phyloP scores from a whole-genome alignment of 2,888 invertebrate genomes.

The Pantelozetes paolii region DNA sequence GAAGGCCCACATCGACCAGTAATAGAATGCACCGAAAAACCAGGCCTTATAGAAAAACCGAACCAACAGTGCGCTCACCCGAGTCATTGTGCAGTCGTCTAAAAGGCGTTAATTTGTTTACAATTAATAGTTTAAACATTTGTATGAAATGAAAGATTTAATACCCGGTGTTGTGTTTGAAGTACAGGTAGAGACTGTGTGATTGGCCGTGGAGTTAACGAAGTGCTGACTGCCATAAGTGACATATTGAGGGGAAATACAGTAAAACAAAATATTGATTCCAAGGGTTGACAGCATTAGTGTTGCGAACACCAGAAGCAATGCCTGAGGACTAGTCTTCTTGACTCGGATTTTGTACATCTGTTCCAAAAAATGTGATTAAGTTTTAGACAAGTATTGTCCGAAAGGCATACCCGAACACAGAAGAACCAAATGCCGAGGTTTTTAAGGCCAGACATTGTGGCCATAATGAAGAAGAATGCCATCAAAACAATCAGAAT shows the following conservation, averaged over 20 bases:
- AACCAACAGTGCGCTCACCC: conserved; percentile 52
- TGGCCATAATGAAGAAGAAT: conserved; percentile 53
- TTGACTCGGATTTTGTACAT: conserved; percentile 53
- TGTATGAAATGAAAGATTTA: no score
- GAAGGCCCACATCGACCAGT: conserved; percentile 54
- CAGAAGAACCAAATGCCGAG: conserved; percentile 55
- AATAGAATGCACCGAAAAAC: conserved; percentile 55
- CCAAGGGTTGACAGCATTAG: conserved; percentile 54
- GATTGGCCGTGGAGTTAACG: conserved; percentile 4
- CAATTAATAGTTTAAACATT: no score
- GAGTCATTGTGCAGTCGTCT: conserved; percentile 54
- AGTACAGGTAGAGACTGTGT: not conserved
- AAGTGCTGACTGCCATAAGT: conserved; percentile 54
- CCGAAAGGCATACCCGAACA: conserved; percentile 51
- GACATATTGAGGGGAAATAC: conserved; percentile 54
- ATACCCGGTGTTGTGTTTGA: conserved; percentile 1
- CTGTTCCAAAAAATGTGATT: conserved; percentile 47
- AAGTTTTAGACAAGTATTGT: not conserved
- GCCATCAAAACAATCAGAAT: conserved; percentile 52
- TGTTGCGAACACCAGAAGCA: conserved; percentile 53
- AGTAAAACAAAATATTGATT: conserved; percentile 54
- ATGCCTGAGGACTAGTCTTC: conserved; percentile 53
- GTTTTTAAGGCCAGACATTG: conserved; percentile 53
- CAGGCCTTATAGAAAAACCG: conserved; percentile 56
- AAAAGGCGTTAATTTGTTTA: conserved; percentile 38